phyloP scores from a whole-genome alignment of 2,888 invertebrate species.

The Thecocarcelia acutangulata region DNA sequence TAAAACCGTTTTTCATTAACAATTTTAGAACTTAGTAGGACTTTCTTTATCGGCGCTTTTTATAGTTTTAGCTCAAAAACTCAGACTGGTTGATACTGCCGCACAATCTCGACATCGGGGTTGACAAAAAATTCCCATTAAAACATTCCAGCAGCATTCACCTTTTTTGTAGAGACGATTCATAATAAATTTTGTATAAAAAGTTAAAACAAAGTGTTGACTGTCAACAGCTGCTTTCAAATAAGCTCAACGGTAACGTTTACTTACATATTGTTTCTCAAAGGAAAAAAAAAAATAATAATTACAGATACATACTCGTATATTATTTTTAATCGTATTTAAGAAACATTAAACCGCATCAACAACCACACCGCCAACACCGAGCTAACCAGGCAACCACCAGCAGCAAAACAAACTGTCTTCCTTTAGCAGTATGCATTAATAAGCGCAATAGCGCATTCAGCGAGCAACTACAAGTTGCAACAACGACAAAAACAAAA shows the following conservation, averaged over 20 bases:
- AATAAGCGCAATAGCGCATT: constrained; percentile 52
- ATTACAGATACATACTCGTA: constrained; percentile 5
- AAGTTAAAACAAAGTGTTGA: not conserved
- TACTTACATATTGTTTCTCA: not conserved
- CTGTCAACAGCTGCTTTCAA: constrained; percentile 5
- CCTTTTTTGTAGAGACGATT: constrained; percentile 1
- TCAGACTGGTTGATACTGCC: too few species aligned
- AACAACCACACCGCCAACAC: constrained; percentile 33
- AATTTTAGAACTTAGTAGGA: too few species aligned
- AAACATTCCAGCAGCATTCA: too few species aligned
- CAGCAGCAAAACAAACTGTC: constrained; percentile 10
- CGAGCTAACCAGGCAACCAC: constrained; percentile 11
- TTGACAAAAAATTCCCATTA: too few species aligned
- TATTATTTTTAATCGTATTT: constrained; percentile 59
- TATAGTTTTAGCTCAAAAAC: too few species aligned
- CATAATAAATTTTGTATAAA: not conserved
- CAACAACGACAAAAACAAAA: constrained; percentile 17
- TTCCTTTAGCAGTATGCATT: constrained; percentile 44
- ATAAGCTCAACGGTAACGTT: not conserved
- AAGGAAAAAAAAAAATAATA: constrained; percentile 3
- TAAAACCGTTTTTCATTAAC: too few species aligned
- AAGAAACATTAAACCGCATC: constrained; percentile 54
- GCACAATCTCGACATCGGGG: too few species aligned
- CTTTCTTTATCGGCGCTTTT: too few species aligned
- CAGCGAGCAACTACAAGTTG: constrained; percentile 20